Evolutionary conservation across 2,888 invertebrate species (phyloP), one percentile per base, ranked within the genome.

Genomic region (Chromoteleia sp.): DNA sequence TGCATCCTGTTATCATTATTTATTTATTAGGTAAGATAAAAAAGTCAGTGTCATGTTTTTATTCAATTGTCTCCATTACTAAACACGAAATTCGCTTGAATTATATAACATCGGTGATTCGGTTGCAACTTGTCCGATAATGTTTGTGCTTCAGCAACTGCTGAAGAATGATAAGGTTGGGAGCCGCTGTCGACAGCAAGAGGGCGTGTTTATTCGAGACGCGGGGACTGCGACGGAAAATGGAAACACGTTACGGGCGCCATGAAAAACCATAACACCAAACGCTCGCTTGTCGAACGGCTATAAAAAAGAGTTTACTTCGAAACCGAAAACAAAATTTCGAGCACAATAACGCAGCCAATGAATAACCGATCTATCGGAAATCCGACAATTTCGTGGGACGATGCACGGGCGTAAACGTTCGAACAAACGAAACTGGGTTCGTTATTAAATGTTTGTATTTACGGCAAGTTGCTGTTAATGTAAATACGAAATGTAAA

Each of bases 101-200:
- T 71, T 71, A 59, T 59, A 59, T 59, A 59, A 71, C 50, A 25
- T 4, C 52, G n/a, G 10, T 14, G 52, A 52, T 61, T 29, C 30
- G 12, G 12, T 65, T 48, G 48, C 48, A 8, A 21, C 3, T 48
- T 61, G 45, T 45, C 29, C 19, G 65, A 65, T 65, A 65, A 65
- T 75, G 54, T 74, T 65, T 58, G 65, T 48, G 58, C 50, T 76
- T 36, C 52, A 50, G 52, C 75, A 76, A 67, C 75, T 76, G 67
- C 36, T 19, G n/a, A 25, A 76, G 67, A n/a, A n/a, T n/a, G n/a
- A 75, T 67, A 67, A 75, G 67, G 58, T 75, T 56, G 59, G 41
- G 36, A 39, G 30, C 14, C 58, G 15, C 36, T 48, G 67, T 29
- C 58, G 58, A 43, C 65, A 59, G 67, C 33, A 19, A 48, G 39